Evolutionary conservation across 2,888 invertebrate species (phyloP).

Genomic region (Blera fallax): DNA sequence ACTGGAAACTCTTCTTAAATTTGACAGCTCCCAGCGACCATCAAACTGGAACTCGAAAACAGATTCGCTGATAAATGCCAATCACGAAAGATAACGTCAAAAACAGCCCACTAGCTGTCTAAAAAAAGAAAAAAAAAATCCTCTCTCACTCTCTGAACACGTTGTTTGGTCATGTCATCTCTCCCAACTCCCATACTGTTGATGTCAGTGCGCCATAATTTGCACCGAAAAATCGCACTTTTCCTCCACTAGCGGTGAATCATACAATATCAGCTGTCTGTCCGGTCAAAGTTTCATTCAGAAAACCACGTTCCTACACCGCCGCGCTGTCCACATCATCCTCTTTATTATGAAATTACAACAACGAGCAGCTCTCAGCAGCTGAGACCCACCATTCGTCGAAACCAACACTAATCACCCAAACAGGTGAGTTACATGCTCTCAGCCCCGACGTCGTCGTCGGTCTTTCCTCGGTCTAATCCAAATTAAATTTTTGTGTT

Average conservation of each 20-base stretch:
- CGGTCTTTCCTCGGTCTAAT: slow-evolving; percentile 32
- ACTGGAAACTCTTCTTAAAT: background rate
- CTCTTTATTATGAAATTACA: slow-evolving; percentile 53
- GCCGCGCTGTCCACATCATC: slow-evolving; percentile 8
- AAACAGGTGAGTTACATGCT: slow-evolving; percentile 60
- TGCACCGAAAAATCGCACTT: slow-evolving; percentile 10
- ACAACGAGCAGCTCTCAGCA: slow-evolving; percentile 6
- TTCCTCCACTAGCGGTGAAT: slow-evolving; percentile 38
- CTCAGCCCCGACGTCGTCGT: background rate
- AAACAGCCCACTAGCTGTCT: slow-evolving; percentile 53
- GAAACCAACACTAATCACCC: slow-evolving; percentile 7
- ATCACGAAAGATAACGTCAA: slow-evolving; percentile 41
- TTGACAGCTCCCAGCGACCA: background rate
- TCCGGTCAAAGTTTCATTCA: slow-evolving; percentile 56
- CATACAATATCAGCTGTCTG: slow-evolving; percentile 27
- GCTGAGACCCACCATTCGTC: slow-evolving; percentile 7
- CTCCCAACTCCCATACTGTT: slow-evolving; percentile 10
- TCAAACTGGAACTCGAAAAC: background rate
- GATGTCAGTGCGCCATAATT: slow-evolving; percentile 20
- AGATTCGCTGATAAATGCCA: background rate
- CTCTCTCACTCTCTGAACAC: slow-evolving; percentile 7
- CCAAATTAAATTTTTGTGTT: slow-evolving; percentile 56
- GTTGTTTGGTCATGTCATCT: slow-evolving; percentile 35
- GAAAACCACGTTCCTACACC: background rate
- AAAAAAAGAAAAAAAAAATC: no score